Conservation (phyloP, 2,888 invertebrate genomes). For the Watsonalla binaria region DNA sequence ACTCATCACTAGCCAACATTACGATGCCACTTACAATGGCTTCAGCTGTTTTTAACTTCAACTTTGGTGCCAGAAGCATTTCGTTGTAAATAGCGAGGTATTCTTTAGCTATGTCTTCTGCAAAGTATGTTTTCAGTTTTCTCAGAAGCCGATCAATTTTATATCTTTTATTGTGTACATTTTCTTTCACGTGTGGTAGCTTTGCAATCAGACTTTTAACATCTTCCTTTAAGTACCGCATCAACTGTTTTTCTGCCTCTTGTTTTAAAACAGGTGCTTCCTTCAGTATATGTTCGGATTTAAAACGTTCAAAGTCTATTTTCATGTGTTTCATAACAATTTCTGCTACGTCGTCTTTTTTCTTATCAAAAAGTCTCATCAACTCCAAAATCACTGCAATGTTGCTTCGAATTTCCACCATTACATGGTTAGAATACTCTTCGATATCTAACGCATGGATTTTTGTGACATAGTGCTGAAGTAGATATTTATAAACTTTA, state of each 20-base stretch:
- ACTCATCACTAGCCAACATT: background rate
- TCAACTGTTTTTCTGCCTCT: background rate
- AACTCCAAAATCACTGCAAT: background rate
- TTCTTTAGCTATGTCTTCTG: background rate
- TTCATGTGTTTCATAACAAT: background rate
- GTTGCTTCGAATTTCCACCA: background rate
- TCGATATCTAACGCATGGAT: background rate
- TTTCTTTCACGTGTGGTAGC: background rate
- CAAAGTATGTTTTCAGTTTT: background rate
- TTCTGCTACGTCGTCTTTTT: background rate
- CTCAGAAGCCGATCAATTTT: background rate
- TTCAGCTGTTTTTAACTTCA: background rate
- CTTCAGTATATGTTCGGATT: background rate
- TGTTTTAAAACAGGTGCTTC: background rate
- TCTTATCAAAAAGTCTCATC: background rate
- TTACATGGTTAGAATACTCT: background rate
- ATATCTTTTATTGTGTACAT: background rate
- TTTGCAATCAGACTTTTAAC: background rate
- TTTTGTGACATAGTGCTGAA: background rate
- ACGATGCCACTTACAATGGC: background rate
- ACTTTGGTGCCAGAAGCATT: background rate
- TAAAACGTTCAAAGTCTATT: background rate
- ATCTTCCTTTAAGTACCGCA: background rate
- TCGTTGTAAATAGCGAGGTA: background rate
- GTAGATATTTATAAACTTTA: conserved; percentile 12